These are phyloP conservation scores for Holocentrus rufus DNA, from an alignment of 2,797 vertebrate species.

Conservation along the genomic window DNA sequence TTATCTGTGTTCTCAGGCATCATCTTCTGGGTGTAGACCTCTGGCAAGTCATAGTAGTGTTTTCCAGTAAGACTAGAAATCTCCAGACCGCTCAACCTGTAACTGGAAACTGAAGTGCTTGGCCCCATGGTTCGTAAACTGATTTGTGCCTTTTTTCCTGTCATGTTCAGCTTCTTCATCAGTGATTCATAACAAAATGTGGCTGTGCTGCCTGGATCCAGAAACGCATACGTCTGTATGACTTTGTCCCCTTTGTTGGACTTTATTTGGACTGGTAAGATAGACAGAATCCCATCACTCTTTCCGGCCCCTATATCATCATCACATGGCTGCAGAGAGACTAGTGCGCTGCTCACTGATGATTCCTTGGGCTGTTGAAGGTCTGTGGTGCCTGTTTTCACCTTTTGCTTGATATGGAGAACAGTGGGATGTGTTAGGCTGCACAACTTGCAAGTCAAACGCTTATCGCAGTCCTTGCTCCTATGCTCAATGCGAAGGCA, in stretches of 20 bases:
- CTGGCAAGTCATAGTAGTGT: neutral
- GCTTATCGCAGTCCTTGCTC: neutral
- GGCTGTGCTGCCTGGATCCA: neutral
- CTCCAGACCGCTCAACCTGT: slow-evolving; percentile 10
- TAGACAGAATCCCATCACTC: neutral
- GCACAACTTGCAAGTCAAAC: neutral
- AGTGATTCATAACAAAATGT: neutral
- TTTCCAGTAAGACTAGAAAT: neutral
- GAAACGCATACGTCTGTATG: neutral
- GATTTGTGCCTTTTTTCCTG: neutral
- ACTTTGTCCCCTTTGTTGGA: neutral
- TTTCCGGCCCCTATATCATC: slow-evolving; percentile 18
- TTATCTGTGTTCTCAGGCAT: slow-evolving; percentile 1
- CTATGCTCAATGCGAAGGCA: slow-evolving; percentile 2
- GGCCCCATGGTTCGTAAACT: neutral
- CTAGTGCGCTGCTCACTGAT: neutral
- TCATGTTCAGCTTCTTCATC: neutral
- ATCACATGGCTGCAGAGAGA: neutral
- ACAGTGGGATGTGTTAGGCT: neutral
- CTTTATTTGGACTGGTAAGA: slow-evolving; percentile 15
- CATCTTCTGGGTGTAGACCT: slow-evolving; percentile 20
- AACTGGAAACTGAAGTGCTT: slow-evolving; percentile 4
- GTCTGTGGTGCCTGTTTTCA: neutral
- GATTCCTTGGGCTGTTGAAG: neutral
- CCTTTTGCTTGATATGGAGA: neutral